Percentiles rank a stretch among this genome's conserved stretches.
Evolutionary conservation across 2,888 invertebrate species (phyloP).

Genomic region (Hemithea aestivaria): DNA sequence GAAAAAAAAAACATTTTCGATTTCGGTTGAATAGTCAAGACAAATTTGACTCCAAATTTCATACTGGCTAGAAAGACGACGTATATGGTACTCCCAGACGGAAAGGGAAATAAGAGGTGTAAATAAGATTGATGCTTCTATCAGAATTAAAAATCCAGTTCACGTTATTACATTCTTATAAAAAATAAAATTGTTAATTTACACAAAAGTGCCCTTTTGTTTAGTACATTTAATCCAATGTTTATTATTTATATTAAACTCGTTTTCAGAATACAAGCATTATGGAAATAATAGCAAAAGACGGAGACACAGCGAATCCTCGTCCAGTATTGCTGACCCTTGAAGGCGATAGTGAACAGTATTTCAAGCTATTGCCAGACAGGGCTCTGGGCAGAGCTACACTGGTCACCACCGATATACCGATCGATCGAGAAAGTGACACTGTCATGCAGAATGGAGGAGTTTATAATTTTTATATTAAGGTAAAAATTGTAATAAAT

Average conservation of each 20-base stretch:
- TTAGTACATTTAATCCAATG: not conserved
- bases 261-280: constrained; percentile 80
- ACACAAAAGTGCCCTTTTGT: too few species aligned
- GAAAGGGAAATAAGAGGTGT: too few species aligned
- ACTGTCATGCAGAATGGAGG: constrained; percentile 87
- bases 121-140: too few species aligned
- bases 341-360: constrained; percentile 83
- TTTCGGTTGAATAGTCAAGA: too few species aligned
- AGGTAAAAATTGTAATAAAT: constrained; percentile 57
- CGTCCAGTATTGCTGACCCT: constrained; percentile 82
- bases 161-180: too few species aligned
- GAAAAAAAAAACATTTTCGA: too few species aligned
- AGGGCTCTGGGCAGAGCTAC: constrained; percentile 78
- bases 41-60: not conserved
- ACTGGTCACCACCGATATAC: constrained; percentile 81
- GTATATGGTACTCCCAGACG: too few species aligned
- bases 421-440: constrained; percentile 87
- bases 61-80: too few species aligned
- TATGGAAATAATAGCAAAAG: constrained; percentile 85
- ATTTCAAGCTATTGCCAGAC: constrained; percentile 81
- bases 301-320: constrained; percentile 89
- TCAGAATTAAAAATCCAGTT: too few species aligned
- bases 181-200: too few species aligned
- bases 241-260: not conserved
- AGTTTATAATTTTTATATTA: constrained; percentile 84